Evolutionary conservation across 2,113 vertebrate genomes (phyloP).

Genomic region (Corythornis cristatus): DNA sequence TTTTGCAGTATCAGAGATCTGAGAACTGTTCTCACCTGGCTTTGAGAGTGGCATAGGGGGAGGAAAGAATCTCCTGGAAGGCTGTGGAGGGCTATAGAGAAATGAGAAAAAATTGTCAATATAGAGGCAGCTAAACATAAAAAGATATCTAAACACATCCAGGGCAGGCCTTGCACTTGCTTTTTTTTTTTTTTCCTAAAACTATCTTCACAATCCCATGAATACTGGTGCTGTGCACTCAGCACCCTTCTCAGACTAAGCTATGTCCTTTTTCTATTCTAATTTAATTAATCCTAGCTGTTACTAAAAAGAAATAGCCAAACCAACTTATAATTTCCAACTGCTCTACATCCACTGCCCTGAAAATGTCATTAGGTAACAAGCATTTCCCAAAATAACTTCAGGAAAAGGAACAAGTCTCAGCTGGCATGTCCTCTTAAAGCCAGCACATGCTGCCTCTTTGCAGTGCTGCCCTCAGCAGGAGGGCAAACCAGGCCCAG

Average conservation of each 20-base stretch:
- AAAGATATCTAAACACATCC: not conserved
- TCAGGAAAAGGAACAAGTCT: not conserved
- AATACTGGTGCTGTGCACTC: not conserved
- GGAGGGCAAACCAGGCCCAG: not conserved
- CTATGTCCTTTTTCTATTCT: not conserved
- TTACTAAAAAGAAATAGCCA: not conserved
- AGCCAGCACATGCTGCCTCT: not conserved
- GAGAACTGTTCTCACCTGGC: conserved; percentile 83
- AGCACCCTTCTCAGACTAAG: not conserved
- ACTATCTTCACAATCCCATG: not conserved
- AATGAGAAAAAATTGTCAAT: not conserved
- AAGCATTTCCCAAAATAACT: not conserved
- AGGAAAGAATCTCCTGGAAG: conserved; percentile 91
- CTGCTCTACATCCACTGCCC: not conserved
- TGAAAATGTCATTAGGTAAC: not conserved
- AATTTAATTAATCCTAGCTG: not conserved
- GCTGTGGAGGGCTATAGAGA: conserved; percentile 85
- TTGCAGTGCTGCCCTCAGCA: not conserved
- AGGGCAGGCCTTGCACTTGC: not conserved
- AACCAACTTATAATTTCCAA: not conserved
- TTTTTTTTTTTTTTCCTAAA: not conserved
- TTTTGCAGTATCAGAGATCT: not conserved
- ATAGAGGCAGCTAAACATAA: not conserved
- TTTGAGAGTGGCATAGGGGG: conserved; percentile 97
- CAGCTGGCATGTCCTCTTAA: not conserved